These are phyloP conservation scores for Eulemur macaco DNA, from an alignment of 2,113 vertebrate genomes.

Conservation along the genomic window DNA sequence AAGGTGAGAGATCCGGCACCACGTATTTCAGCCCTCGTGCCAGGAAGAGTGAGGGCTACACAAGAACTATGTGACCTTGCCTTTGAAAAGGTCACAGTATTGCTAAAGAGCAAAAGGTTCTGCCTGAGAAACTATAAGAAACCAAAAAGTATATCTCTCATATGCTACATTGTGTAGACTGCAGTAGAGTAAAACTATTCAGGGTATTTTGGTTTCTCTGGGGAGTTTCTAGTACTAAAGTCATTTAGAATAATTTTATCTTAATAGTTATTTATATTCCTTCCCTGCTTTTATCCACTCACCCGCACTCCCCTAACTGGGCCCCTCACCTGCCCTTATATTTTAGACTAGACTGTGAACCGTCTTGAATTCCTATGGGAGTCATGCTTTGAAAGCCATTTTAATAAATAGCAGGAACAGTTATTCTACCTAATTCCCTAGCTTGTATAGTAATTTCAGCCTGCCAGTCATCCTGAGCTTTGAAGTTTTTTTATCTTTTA, in stretches of 20 bases:
- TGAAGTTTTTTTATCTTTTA: background rate
- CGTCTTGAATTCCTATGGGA: conserved; percentile 28
- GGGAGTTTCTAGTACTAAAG: conserved; percentile 11
- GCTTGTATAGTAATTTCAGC: conserved; percentile 50
- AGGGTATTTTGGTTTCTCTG: background rate
- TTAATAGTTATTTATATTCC: conserved; percentile 32
- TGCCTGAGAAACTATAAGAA: background rate
- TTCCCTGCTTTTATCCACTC: background rate
- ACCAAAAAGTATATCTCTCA: background rate
- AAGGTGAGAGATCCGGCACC: background rate
- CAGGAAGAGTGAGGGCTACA: background rate
- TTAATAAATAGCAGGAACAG: conserved; percentile 52
- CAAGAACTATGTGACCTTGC: background rate
- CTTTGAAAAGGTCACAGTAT: conserved; percentile 30
- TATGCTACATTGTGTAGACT: background rate
- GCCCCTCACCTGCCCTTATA: conserved; percentile 41
- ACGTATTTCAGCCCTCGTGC: background rate
- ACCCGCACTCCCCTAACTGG: background rate
- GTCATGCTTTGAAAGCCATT: conserved; percentile 52
- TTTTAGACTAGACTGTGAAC: conserved; percentile 34
- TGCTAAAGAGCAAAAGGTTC: background rate
- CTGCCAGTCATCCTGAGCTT: conserved; percentile 63
- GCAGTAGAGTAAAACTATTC: background rate
- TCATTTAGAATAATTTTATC: background rate
- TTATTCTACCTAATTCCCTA: conserved; percentile 57